Conservation (phyloP, 2,888 invertebrate genomes). For the Lamellibrachia satsuma region DNA sequence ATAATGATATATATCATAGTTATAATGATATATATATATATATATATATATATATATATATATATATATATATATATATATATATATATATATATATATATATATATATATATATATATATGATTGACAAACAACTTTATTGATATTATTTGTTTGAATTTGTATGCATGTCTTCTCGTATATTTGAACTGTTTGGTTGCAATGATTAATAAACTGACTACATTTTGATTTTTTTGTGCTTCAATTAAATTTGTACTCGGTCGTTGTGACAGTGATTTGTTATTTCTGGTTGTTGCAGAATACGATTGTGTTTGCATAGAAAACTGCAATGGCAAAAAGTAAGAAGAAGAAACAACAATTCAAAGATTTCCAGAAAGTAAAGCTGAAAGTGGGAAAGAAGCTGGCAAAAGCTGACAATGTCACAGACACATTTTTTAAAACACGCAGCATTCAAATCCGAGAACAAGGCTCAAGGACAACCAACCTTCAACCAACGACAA, state of each 20-base stretch:
- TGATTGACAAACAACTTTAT: too few species aligned
- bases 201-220: background rate
- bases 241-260: background rate
- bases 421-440: conserved; percentile 88
- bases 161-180: too few species aligned
- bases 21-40: too few species aligned
- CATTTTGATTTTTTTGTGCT: background rate
- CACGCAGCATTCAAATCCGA: conserved; percentile 87
- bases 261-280: background rate
- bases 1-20: too few species aligned
- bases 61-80: too few species aligned
- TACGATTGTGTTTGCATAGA: background rate
- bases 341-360: conserved; percentile 74
- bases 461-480: conserved; percentile 73
- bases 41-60: too few species aligned
- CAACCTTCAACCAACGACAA: conserved; percentile 72
- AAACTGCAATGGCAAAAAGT: conserved; percentile 35
- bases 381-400: conserved; percentile 80
- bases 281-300: background rate
- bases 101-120: too few species aligned
- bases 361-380: conserved; percentile 88
- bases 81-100: too few species aligned
- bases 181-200: too few species aligned
- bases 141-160: too few species aligned
- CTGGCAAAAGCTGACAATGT: conserved; percentile 88